Conservation (phyloP, 2,797 vertebrate species). For the Poeciliopsis infans region DNA sequence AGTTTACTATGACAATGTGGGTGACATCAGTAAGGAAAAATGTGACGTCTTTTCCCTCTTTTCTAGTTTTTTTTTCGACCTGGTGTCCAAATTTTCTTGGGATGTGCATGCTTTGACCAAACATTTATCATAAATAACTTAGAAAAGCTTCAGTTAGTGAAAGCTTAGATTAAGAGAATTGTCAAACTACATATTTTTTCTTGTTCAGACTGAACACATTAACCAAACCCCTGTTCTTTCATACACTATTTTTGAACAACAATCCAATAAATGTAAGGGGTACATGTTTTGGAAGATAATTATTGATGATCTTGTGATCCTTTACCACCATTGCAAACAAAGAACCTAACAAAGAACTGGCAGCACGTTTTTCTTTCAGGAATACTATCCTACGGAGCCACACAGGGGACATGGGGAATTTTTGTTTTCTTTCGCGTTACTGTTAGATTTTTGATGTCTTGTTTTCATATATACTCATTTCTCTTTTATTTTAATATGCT, state of each 20-base stretch:
- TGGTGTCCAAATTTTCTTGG: not conserved
- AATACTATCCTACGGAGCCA: not conserved
- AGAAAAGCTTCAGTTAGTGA: not conserved
- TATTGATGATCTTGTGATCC: not conserved
- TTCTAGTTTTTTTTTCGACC: not conserved
- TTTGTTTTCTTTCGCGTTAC: too few species aligned
- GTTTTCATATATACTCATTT: too few species aligned
- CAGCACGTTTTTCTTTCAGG: not conserved
- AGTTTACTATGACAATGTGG: conserved; percentile 37
- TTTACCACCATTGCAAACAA: not conserved
- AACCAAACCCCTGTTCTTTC: not conserved
- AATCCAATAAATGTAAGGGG: not conserved
- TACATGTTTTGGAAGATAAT: not conserved
- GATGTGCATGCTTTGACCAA: not conserved
- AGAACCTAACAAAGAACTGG: not conserved
- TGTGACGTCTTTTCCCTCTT: not conserved
- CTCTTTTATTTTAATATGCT: too few species aligned
- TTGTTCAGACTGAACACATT: not conserved
- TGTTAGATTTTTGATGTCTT: too few species aligned
- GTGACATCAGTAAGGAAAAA: conserved; percentile 16
- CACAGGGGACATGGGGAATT: too few species aligned
- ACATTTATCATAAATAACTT: not conserved
- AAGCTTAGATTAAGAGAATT: not conserved
- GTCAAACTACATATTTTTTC: not conserved
- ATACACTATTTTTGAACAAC: not conserved